Base-by-base conservation (phyloP, 2,888 invertebrate species). In the Caenorhabditis panamensis region DNA sequence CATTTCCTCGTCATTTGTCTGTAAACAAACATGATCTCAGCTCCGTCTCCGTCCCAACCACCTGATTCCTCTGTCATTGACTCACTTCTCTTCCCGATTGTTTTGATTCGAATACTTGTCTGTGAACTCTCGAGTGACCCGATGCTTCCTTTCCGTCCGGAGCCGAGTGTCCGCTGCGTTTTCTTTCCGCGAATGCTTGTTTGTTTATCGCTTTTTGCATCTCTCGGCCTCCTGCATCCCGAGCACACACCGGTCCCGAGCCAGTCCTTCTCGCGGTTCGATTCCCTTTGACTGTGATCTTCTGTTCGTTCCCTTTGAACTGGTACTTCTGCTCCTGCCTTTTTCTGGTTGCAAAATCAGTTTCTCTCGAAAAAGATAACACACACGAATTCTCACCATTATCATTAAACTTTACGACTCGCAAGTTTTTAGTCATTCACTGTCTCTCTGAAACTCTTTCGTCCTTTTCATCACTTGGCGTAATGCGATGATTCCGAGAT, bases 191-290 rank as follows among this genome's bases (percentile, higher is more conserved):
- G 49, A 58, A 51, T 51, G 20, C 26, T 49, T 73, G 51, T 73
- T 73, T 73, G 66, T 73, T 73, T 73, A 66, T 76, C 76, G 56
- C 79, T 66, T 69, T 75, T 75, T 72, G 66, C 73, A 26, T 71
- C 53, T 58, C 59, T 64, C 72, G 36, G 54, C 36, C 53, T 47
- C 24, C 51, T 31, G 53, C 37, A 28, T 9, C 9, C 44, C 31
- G 62, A 73, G 64, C 51, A 73, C 64, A 66, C 73, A 73, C 73
- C 73, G 73, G 72, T 64, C 64, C 72, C 63, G 59, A 41, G 36
- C 18, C 59, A 67, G 26, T 53, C 37, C 36, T 49, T 51, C 36
- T 24, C 31, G 31, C 37, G 58, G 37, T 49, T 49, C 62, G 28
- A 16, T 47, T 26, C 18, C 8, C 28, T 47, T 47, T 26, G n/a